phyloP scores from a whole-genome alignment of 1,140 invertebrate species.

The Nasonia longicornis region DNA sequence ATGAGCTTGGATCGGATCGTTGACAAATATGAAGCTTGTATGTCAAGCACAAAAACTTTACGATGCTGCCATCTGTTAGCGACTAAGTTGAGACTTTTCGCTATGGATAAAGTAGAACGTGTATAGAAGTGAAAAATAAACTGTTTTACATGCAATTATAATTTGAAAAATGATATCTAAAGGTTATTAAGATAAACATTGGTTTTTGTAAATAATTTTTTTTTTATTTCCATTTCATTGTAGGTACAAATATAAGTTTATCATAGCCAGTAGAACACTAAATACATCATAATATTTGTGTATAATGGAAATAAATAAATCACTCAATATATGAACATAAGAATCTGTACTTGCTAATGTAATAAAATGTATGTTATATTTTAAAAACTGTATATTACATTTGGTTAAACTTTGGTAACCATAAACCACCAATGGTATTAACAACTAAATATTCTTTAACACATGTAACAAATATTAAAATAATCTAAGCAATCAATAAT shows the following conservation, averaged over 20 bases:
- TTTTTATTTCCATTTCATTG: neutral
- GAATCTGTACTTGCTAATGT: neutral
- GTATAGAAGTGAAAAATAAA: neutral
- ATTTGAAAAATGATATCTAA: too few species aligned
- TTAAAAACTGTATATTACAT: slow-evolving; percentile 36
- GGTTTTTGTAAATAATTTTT: neutral
- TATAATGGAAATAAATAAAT: neutral
- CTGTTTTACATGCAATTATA: too few species aligned
- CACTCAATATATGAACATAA: too few species aligned
- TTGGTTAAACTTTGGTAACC: slow-evolving; percentile 60
- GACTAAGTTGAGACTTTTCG: neutral
- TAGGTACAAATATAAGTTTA: neutral
- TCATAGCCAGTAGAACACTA: slow-evolving; percentile 11
- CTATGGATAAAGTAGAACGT: neutral
- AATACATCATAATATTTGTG: neutral
- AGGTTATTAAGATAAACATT: neutral
- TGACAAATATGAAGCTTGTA: slow-evolving; percentile 44
- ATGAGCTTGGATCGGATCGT: slow-evolving; percentile 46
- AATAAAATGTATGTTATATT: slow-evolving; percentile 11
- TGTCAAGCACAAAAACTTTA: slow-evolving; percentile 17
- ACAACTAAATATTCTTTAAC: slow-evolving; percentile 28
- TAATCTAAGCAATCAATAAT: slow-evolving; percentile 29
- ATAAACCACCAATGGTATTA: slow-evolving; percentile 53
- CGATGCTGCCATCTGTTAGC: slow-evolving; percentile 17
- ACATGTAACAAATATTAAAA: slow-evolving; percentile 38